Base-by-base conservation (phyloP, 2,113 vertebrate genomes). In the Corythoichthys haematopterus region DNA sequence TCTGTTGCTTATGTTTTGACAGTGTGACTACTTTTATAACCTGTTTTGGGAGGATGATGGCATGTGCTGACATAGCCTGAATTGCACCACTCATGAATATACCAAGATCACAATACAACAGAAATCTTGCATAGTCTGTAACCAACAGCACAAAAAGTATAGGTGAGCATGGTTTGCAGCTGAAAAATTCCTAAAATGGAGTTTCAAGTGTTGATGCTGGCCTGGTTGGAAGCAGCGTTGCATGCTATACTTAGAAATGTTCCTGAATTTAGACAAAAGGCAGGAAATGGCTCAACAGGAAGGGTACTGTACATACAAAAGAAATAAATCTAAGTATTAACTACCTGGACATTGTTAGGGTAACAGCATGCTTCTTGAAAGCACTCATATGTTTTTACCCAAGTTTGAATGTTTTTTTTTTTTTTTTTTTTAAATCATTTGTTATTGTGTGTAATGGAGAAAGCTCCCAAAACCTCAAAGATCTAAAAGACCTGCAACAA, bases 251-350 rank as follows among this genome's bases (percentile, higher is more conserved):
- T 50, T 45, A 13, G 3, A 48, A 28, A 2, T 15, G 56, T 37
- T 40, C 36, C 74, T 37, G 59, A 13, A 43, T 4, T 14, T 3
- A 57, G 14, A 56, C 60, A 72, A 73, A 71, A 33, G 40, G 1
- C 50, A 65, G 70, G 53, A 82, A 79, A 69, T 2, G 4, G 10
- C 10, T 16, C 43, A 71, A 16, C 56, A 62, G 76, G 78, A 73
- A 65, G 70, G 64, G 0, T 0, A 36, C 8, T 65, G 0, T 0
- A 33, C 4, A 37, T n/a, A 16, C 47, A 69, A 53, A 65, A 65
- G 66, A 76, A 69, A 77, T 50, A 0, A 51, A 66, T 28, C 33
- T 16, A 20, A 66, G 36, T 51, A 50, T 64, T 9, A 57, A 33
- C 40, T 43, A 43, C 9, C 74, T 62, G 15, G 1, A 66, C 13